phyloP scores from a whole-genome alignment of 2,797 vertebrate species.

The Acanthurus lineatus region DNA sequence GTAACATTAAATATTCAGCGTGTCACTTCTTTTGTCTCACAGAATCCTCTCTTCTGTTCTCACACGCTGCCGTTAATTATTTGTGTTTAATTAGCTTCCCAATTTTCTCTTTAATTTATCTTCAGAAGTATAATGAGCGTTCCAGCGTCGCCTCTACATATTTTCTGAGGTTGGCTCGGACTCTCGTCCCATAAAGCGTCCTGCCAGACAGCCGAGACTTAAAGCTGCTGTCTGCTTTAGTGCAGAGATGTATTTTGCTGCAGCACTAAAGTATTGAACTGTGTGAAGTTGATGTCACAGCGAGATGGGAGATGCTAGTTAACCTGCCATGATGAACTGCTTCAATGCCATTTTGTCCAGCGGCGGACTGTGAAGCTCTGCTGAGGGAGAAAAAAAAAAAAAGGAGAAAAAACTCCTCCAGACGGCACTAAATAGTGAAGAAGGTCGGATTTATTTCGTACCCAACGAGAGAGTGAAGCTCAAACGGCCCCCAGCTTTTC shows the following conservation, averaged over 20 bases:
- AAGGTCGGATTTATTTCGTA: constrained; percentile 66
- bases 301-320: constrained; percentile 60
- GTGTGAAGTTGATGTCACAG: constrained; percentile 46
- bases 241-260: constrained; percentile 45
- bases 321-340: constrained; percentile 73
- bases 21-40: constrained; percentile 3
- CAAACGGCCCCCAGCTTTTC: constrained; percentile 3
- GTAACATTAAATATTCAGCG: constrained; percentile 25
- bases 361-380: constrained; percentile 37
- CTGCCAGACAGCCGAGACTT: not conserved
- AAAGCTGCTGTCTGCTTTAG: constrained; percentile 48
- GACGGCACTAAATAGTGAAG: constrained; percentile 55
- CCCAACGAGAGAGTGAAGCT: constrained; percentile 21
- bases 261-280: constrained; percentile 59
- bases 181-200: constrained; percentile 34
- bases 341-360: constrained; percentile 57
- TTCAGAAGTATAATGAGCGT: not conserved
- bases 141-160: not conserved
- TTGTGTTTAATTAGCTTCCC: constrained; percentile 36
- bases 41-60: not conserved
- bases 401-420: constrained; percentile 7
- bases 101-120: constrained; percentile 4
- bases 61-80: not conserved
- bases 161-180: not conserved
- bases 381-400: not conserved